These are phyloP conservation scores for Neodiprion pinetum DNA, from an alignment of 1,140 invertebrate species.

Conservation along the genomic window DNA sequence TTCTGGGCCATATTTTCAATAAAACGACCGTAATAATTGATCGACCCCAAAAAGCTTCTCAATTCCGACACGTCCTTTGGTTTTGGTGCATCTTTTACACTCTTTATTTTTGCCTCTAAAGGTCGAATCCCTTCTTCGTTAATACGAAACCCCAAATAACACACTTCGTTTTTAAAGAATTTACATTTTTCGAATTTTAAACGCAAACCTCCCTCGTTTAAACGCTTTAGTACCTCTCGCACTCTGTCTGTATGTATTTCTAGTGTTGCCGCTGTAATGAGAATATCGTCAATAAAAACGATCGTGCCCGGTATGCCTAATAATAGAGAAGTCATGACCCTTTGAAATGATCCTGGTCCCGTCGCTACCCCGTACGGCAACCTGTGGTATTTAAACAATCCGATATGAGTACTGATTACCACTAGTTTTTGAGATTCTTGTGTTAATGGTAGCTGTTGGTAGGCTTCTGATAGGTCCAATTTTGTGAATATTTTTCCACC, in stretches of 20 bases:
- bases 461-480: too few relatives aligned
- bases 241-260: background rate
- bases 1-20: too few relatives aligned
- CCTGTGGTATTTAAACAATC: too few relatives aligned
- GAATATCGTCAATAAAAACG: conserved; percentile 1
- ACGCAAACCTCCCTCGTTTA: conserved; percentile 14
- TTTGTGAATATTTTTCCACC: too few relatives aligned
- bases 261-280: background rate
- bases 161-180: conserved; percentile 18
- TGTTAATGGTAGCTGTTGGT: too few relatives aligned
- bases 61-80: too few relatives aligned
- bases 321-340: background rate
- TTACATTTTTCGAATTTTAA: conserved; percentile 25
- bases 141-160: conserved; percentile 21
- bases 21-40: too few relatives aligned
- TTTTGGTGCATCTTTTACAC: too few relatives aligned
- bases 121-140: conserved; percentile 11
- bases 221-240: background rate
- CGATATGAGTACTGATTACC: too few relatives aligned
- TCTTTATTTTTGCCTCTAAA: background rate
- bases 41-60: too few relatives aligned
- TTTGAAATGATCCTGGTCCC: background rate
- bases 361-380: too few relatives aligned
- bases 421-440: too few relatives aligned
- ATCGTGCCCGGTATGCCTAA: background rate